Evolutionary conservation across 2,797 vertebrate genomes (phyloP), one percentile per base, ranked within the genome.

Genomic region (Orestias chungarensis): DNA sequence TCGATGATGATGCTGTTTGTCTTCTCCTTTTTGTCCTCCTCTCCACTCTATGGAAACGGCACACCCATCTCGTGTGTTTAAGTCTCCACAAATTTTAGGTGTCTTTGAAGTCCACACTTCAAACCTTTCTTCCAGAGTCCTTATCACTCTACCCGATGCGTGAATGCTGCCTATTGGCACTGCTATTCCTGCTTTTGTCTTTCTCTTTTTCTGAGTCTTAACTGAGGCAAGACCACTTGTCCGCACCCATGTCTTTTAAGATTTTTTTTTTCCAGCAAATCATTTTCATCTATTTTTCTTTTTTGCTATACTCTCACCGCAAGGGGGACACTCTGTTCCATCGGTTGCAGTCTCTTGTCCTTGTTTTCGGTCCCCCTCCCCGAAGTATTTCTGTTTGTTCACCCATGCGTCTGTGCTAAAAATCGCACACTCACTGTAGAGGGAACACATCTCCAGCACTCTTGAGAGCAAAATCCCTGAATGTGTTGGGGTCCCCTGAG

Each of bases 51-150:
- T 62, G 82, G 91, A 87, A 86, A 90, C 84, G 79, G 81, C 80
- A 9, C 78, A 74, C 85, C 86, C 86, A 91, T 90, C 83, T 91
- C 86, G 88, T 91, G 91, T 88, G 82, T 88, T 92, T 92, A 82
- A 79, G 86, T 89, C 83, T n/a, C 84, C 89, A 89, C 83, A 70
- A 91, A 90, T 90, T 91, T 89, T 88, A 87, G 85, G 87, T 87
- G 80, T 84, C 90, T 92, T 93, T 92, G 90, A 93, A 91, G 90
- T 91, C 88, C 86, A 71, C 84, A 91, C 92, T 92, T 92, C 89
- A 92, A 92, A 89, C 87, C 89, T 82, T 91, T 89, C 87, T 90
- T 87, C 79, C 84, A 81, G 80, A 90, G 88, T 91, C 89, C 92
- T 90, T 92, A 91, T 93, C 91, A 82, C 86, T 90, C 86, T 86